phyloP scores from a whole-genome alignment of 2,113 vertebrate genomes.

The Cephalopterus ornatus region DNA sequence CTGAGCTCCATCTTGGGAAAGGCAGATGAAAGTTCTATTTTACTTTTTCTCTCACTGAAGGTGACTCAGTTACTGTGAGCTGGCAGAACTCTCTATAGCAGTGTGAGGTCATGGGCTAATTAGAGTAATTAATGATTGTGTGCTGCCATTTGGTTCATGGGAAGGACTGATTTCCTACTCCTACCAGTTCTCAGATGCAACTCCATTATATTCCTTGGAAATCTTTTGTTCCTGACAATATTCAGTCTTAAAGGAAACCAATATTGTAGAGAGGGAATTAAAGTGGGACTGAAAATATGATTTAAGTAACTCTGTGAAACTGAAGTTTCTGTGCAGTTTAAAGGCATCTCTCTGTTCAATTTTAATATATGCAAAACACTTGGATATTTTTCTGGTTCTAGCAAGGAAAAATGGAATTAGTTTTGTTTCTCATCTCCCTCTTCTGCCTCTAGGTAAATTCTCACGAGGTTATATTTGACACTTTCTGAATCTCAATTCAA shows the following conservation, averaged over 20 bases:
- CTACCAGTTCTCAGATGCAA: neutral
- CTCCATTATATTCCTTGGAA: neutral
- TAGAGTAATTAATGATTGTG: neutral
- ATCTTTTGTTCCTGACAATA: neutral
- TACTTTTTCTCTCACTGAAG: neutral
- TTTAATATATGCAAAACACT: neutral
- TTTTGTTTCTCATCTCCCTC: neutral
- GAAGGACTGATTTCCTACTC: neutral
- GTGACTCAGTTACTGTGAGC: neutral
- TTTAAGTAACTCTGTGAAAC: neutral
- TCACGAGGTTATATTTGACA: neutral
- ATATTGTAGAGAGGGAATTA: neutral
- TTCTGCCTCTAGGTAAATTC: conserved; percentile 6
- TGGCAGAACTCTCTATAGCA: neutral
- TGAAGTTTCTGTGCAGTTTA: neutral
- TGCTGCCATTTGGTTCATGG: neutral
- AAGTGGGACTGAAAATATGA: neutral
- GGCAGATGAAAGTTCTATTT: neutral
- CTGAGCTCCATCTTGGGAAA: neutral
- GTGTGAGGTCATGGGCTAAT: neutral
- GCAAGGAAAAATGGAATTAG: neutral
- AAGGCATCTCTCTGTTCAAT: neutral
- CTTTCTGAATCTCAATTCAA: neutral
- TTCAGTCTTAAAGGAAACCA: neutral
- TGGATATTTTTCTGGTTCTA: neutral